These are phyloP conservation scores for Onychostruthus taczanowskii DNA, from an alignment of 2,113 vertebrate species.

Conservation along the genomic window DNA sequence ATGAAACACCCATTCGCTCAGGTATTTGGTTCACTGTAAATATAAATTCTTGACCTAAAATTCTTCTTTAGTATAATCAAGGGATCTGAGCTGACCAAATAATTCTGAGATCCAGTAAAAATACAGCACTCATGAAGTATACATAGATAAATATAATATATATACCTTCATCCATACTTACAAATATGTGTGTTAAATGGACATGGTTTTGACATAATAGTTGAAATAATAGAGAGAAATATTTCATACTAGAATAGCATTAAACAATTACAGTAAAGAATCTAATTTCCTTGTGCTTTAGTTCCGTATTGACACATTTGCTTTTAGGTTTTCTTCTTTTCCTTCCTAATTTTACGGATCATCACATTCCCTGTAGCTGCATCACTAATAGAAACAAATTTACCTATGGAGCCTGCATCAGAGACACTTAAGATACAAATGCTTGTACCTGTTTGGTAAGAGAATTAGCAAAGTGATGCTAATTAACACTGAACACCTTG, in stretches of 20 bases:
- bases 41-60: neutral
- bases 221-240: neutral
- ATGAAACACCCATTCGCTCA: neutral
- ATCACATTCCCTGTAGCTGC: neutral
- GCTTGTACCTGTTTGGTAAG: neutral
- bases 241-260: neutral
- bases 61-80: neutral
- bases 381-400: neutral
- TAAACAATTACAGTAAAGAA: neutral
- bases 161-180: neutral
- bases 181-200: neutral
- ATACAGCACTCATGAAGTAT: neutral
- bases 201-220: neutral
- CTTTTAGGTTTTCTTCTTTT: slow-evolving; percentile 1
- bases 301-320: neutral
- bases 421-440: neutral
- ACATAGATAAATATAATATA: neutral
- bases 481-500: neutral
- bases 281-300: neutral
- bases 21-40: neutral
- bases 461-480: slow-evolving; percentile 5
- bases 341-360: neutral
- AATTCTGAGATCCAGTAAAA: neutral
- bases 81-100: neutral
- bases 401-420: neutral